Evolutionary conservation across 2,797 vertebrate species (phyloP), one percentile per base, ranked within the genome.

Genomic region (Pipistrellus pipistrellus): DNA sequence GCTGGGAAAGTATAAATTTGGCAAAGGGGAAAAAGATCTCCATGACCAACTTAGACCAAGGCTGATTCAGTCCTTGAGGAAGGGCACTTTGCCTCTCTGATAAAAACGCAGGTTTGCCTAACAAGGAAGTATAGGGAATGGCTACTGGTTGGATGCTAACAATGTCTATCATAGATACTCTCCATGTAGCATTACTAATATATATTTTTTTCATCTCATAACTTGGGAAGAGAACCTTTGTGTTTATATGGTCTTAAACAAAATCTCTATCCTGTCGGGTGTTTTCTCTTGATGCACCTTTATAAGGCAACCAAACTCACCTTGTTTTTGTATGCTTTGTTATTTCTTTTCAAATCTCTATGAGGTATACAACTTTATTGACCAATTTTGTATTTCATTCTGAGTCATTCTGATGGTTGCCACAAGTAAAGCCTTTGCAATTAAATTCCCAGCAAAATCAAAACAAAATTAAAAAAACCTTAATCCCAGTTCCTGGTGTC

Each of bases 321-420:
- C 46, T 93, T 91, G 64, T 90, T 95, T 94, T 93, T 90, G 30
- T 91, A 48, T 53, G 68, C 90, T 91, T 91, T 97, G 72, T 82
- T 94, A 80, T 86, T 90, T 90, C 27, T 83, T 85, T 94, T 95
- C 88, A 94, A 93, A 88, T 95, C 75, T 92, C 80, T 82, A 72
- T 90, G 83, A 83, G 18, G 48, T 85, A 66, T 95, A 71, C 46
- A 88, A 84, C 85, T 85, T 83, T 96, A 92, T 90, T 96, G 72
- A 55, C 27, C 81, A 96, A 94, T 93, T 82, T 93, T 95, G 85
- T 91, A 88, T 35, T 66, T 88, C 30, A 72, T 32, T 80, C 55
- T 96, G 94, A 96, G 59, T 96, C 93, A 96, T 88, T 94, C 66
- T 68, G 48, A 69, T 88, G 30, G 44, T 91, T 83, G 62, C 76